Percentiles rank a stretch among this genome's conserved stretches.
Conservation (phyloP, 2,888 invertebrate species). For the Trichopoda pennipes region DNA sequence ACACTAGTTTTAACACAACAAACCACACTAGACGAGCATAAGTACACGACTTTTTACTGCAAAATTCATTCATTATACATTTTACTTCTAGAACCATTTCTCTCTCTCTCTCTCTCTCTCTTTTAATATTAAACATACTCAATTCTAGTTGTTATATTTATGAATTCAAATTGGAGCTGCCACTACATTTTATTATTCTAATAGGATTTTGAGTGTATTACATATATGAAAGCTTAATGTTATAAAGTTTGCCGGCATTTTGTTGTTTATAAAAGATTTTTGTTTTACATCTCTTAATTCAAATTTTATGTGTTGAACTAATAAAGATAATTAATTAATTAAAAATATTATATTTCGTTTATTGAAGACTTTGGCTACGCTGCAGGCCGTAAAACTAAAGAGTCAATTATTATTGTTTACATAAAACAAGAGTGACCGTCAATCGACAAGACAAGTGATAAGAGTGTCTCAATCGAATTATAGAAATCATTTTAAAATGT, state of each 20-base stretch:
- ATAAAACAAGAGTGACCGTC: no score
- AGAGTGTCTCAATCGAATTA: no score
- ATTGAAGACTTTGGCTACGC: no score
- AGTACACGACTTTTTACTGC: slow-evolving; percentile 57
- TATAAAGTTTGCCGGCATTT: slow-evolving; percentile 21
- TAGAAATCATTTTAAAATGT: no score
- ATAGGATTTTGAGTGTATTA: neutral
- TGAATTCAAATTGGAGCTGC: slow-evolving; percentile 17
- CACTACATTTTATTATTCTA: neutral
- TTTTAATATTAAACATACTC: no score
- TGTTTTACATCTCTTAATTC: slow-evolving; percentile 2
- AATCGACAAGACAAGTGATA: no score
- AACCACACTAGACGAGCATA: slow-evolving; percentile 63
- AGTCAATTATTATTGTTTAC: no score
- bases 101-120: slow-evolving; percentile 9
- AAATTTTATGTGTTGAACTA: no score
- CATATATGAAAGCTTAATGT: slow-evolving; percentile 30
- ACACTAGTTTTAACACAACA: slow-evolving; percentile 33
- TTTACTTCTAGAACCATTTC: slow-evolving; percentile 44
- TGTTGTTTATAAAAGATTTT: neutral
- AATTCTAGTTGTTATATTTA: slow-evolving; percentile 7
- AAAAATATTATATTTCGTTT: no score
- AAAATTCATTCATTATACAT: slow-evolving; percentile 47
- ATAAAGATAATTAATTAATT: no score
- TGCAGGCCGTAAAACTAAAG: no score